A percentile compares a stretch with the other conserved stretches of the same genome.
These are phyloP conservation scores for Craterocephalus amniculus DNA, from an alignment of 2,797 vertebrate genomes.

Conservation along the genomic window DNA sequence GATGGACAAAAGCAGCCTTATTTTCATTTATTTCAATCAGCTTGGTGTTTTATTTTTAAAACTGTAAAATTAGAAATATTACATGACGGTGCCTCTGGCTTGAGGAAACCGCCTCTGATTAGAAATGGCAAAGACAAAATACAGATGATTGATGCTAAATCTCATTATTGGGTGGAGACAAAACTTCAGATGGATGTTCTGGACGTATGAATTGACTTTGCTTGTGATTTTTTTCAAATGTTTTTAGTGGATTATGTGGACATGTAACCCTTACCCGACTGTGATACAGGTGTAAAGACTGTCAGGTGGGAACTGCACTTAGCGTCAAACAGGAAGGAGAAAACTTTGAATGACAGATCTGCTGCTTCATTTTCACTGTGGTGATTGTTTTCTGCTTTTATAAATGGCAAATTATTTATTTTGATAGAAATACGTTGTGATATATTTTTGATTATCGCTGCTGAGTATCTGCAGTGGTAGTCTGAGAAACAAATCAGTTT, in stretches of 20 bases:
- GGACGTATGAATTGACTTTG: too few species aligned
- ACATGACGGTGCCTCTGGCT: not conserved
- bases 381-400: conserved; percentile 48
- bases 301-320: conserved; percentile 10
- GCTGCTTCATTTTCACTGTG: conserved; percentile 30
- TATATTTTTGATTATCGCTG: conserved; percentile 29
- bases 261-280: not conserved
- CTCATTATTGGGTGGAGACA: not conserved
- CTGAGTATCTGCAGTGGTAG: conserved; percentile 7
- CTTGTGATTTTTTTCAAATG: not conserved
- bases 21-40: not conserved
- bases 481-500: conserved; percentile 15
- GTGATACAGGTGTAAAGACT: not conserved
- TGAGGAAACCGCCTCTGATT: not conserved
- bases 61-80: not conserved
- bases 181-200: not conserved
- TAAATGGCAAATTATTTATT: conserved; percentile 34
- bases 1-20: not conserved
- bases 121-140: not conserved
- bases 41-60: not conserved
- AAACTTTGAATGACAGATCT: conserved; percentile 21
- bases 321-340: not conserved
- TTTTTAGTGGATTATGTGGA: not conserved
- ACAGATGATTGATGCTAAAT: not conserved
- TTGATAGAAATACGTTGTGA: conserved; percentile 35